Base-by-base conservation (phyloP, 2,888 invertebrate species). In the Tanypteryx hageni region DNA sequence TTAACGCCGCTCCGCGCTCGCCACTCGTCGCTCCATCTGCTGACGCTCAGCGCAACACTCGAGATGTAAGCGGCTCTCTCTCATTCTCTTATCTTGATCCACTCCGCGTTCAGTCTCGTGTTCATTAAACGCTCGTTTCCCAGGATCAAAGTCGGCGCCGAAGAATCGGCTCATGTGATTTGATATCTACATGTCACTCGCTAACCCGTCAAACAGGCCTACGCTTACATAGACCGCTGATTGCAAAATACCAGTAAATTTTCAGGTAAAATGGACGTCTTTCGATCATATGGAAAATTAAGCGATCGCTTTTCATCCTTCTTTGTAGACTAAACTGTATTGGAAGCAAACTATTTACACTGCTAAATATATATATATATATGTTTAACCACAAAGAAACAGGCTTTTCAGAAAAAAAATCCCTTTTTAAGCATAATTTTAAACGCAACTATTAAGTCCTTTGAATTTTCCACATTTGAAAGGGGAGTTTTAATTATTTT, bases 21-120 rank as follows among this genome's bases (percentile, higher is more conserved):
- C 44, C 44, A 76, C 9, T 76, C 64, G 16, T 18, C 64, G 64
- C n/a, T 64, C 10, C 76, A 76, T 76, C 76, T 27, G 14, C 9
- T 76, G 8, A 11, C 18, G 11, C n/a, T 7, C 22, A 9, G 64
- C 64, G 64, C 16, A 14, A 14, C 64, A 64, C 64, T 64, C 14
- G 64, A 64, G 76, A 76, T 76, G 76, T 76, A 76, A 76, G 76
- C 76, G 68, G 18, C n/a, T 68, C 68, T 68, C 14, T 64, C 68
- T 68, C n/a, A 14, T 3, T 76, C 16, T 22, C 22, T 76, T n/a
- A n/a, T n/a, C 76, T 76, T 27, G 27, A 76, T 27, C 76, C 44
- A 44, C 44, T 44, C 44, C 44, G 44, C 44, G 44, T 27, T 76
- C 22, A 76, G 76, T 76, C 27, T 76, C 22, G 76, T 27, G 22